Evolutionary conservation across 2,797 vertebrate genomes (phyloP).

Genomic region (Malacoctenus gilli): DNA sequence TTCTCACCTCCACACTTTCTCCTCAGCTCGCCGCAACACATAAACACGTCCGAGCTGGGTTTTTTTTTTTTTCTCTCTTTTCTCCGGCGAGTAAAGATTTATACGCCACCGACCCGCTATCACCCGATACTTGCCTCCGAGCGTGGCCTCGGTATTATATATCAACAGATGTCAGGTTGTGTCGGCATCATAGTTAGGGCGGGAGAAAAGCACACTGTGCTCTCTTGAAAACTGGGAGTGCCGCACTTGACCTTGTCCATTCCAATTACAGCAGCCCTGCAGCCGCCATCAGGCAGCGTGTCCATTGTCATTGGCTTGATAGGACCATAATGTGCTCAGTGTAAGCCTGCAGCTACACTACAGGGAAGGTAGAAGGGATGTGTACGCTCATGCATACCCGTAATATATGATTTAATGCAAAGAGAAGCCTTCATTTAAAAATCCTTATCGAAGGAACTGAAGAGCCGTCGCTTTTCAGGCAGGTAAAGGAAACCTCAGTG

Average conservation of each 20-base stretch:
- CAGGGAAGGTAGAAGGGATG: conserved; percentile 9
- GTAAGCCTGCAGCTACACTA: conserved; percentile 43
- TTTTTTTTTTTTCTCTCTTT: no score
- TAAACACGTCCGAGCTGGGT: conserved; percentile 12
- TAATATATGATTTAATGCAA: no score
- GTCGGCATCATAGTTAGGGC: conserved; percentile 61
- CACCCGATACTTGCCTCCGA: conserved; percentile 18
- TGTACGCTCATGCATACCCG: conserved; percentile 14
- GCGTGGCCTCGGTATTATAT: conserved; percentile 36
- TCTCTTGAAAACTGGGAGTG: conserved; percentile 53
- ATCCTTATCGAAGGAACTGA: no score
- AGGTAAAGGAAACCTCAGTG: no score
- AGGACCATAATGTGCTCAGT: conserved; percentile 21
- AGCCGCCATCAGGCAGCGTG: conserved; percentile 43
- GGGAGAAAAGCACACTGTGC: conserved; percentile 44
- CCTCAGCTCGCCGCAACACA: conserved; percentile 1
- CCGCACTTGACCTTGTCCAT: conserved; percentile 69
- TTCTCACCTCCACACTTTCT: conserved; percentile 41
- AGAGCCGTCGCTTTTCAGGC: no score
- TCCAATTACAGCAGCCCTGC: conserved; percentile 60
- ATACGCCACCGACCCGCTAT: background rate
- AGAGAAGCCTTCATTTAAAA: background rate
- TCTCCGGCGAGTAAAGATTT: conserved; percentile 15
- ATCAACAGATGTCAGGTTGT: conserved; percentile 65
- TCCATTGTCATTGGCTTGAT: conserved; percentile 55